phyloP scores from a whole-genome alignment of 2,888 invertebrate genomes.

The Helleia helle region DNA sequence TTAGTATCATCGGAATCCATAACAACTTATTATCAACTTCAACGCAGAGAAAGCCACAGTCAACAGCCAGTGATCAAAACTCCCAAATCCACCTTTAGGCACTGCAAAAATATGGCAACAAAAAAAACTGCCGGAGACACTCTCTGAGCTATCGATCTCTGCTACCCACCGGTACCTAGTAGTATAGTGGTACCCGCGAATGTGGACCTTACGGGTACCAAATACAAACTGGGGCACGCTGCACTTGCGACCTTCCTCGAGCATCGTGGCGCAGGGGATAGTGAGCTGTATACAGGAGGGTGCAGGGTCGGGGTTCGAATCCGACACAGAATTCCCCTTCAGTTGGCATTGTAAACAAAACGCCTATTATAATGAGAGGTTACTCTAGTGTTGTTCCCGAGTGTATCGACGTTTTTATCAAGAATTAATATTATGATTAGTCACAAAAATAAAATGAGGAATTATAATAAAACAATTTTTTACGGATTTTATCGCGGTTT shows the following conservation, averaged over 20 bases:
- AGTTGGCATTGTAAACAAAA: slow-evolving; percentile 67
- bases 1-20: too few relatives aligned
- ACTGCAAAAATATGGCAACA: too few relatives aligned
- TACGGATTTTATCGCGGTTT: too few relatives aligned
- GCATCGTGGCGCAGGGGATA: slow-evolving; percentile 19
- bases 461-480: too few relatives aligned
- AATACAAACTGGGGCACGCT: slow-evolving; percentile 14
- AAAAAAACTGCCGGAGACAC: slow-evolving; percentile 40
- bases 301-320: slow-evolving; percentile 29
- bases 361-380: slow-evolving; percentile 64
- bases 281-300: slow-evolving; percentile 20
- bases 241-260: slow-evolving; percentile 15
- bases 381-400: slow-evolving; percentile 35
- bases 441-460: too few relatives aligned
- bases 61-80: too few relatives aligned
- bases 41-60: too few relatives aligned
- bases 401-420: too few relatives aligned
- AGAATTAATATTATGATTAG: too few relatives aligned
- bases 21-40: too few relatives aligned
- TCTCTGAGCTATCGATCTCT: slow-evolving; percentile 48
- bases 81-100: too few relatives aligned
- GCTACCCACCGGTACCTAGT: slow-evolving; percentile 25
- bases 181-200: slow-evolving; percentile 10
- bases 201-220: slow-evolving; percentile 18
- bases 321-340: slow-evolving; percentile 44